Evolutionary conservation across 64 coral and sea anemone genomes (phyloP), one percentile per base, ranked within the genome.

Genomic region (Catalaphyllia jardinei): DNA sequence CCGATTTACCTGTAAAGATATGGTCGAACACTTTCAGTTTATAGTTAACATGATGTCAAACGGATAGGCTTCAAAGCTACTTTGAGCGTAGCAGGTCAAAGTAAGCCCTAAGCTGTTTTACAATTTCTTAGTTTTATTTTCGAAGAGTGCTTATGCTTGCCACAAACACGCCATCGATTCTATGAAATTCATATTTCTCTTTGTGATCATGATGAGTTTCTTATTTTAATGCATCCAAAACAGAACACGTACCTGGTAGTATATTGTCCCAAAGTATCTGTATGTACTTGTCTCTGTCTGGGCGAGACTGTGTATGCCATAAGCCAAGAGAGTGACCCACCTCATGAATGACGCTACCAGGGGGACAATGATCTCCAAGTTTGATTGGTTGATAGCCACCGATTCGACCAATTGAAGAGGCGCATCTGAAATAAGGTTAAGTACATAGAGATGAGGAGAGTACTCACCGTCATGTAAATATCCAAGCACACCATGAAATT

Each of bases 251-350:
- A 95, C 96, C 96, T 69, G 88, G 61, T 15, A 93, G 16, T 24
- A 98, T 95, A 91, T 98, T 98, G 1, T 95, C 82, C 96, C 96
- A 98, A 14, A 93, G 27, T 71, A 98, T 95, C n/a, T 93, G 75
- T 61, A 98, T 90, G 61, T 90, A 95, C 0, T 86, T 29, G 73
- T 98, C 91, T 24, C 96, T 81, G 35, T 98, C 96, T 13, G 52
- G 76, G n/a, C 94, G 76, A 28, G 95, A 98, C 46, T 98, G 95
- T 0, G 95, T 98, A 57, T 98, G 95, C 95, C 95, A 98, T 28
- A 98, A 87, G 0, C 95, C 95, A 7, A 98, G 79, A 5, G 77
- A 29, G 31, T 98, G 95, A 28, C 95, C 92, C 92, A 89, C 88
- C 31, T 98, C 95, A 71, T 98, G 95, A 57, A 98, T 94, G 52